Evolutionary conservation across 2,797 vertebrate species (phyloP), one percentile per base, ranked within the genome.

Genomic region (Helarctos malayanus): DNA sequence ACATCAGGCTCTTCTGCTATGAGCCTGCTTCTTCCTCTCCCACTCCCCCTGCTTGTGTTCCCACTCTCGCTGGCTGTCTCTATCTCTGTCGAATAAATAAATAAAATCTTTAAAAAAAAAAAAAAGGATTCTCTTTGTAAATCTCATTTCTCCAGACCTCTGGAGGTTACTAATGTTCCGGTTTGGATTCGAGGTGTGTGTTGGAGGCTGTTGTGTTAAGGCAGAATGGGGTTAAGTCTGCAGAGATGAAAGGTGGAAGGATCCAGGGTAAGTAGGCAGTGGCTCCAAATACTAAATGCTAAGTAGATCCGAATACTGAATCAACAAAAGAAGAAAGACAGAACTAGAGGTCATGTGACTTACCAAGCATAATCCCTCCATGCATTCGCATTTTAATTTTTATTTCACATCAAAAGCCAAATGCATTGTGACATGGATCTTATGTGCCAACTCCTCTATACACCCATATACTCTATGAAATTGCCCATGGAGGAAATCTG

Each of bases 321-420:
- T 32, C 49, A 54, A 71, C 69, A 35, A 93, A 69, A 78, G 65
- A 80, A 15, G n/a, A 65, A 45, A 92, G 45, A 49, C 13, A 82
- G 41, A 80, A 84, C 5, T 47, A 91, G 47, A 61, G 12, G 73
- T 52, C 10, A 12, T 80, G 56, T 71, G 41, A 56, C 81, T 85
- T 85, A 32, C n/a, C 65, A 91, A 80, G n/a, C 23, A 73, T 14
- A 73, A 68, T 21, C 52, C 79, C n/a, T 52, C 68, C 25, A 14
- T 21, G 9, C 29, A 65, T 90, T 59, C 90, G 8, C 41, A 73
- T 85, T 80, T 71, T 54, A 89, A 78, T 76, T 69, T 65, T 79
- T 91, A 88, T 79, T 92, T 96, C n/a, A 65, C 65, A 10, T 76
- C 47, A 38, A 65, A 93, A 93, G 71, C 54, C 59, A 97, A 91